Conservation (phyloP, 2,888 invertebrate genomes). For the Nemoura dubitans region DNA sequence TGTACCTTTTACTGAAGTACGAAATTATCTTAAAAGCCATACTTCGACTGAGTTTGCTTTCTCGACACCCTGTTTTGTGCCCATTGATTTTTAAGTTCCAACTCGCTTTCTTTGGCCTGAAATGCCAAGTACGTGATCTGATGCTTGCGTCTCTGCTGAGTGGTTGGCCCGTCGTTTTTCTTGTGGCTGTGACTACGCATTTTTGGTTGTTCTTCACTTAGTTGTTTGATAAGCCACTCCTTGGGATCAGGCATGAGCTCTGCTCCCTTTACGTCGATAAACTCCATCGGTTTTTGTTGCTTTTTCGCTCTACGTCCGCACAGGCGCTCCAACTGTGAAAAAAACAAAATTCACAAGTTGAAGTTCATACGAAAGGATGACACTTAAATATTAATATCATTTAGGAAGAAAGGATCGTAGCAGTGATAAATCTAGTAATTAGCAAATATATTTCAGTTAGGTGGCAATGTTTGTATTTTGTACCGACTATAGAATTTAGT, state of each 20-base stretch:
- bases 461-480: no score
- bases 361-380: conserved; percentile 4
- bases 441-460: no score
- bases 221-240: conserved; percentile 82
- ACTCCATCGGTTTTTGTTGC: conserved; percentile 69
- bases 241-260: conserved; percentile 82
- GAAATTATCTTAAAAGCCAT: conserved; percentile 78
- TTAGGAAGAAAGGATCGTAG: no score
- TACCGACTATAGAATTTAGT: no score
- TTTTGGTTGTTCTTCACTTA: conserved; percentile 74
- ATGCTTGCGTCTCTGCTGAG: conserved; percentile 84
- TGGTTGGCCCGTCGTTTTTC: conserved; percentile 66
- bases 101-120: conserved; percentile 93
- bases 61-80: conserved; percentile 84
- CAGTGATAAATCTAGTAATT: no score
- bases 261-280: conserved; percentile 84
- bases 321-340: conserved; percentile 69
- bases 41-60: conserved; percentile 92
- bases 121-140: conserved; percentile 96
- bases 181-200: conserved; percentile 58
- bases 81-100: conserved; percentile 94
- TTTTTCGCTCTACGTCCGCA: conserved; percentile 73
- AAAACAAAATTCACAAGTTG: conserved; percentile 16
- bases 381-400: no score
- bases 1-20: background rate